Evolutionary conservation across 37 sponge, comb jelly and placozoan species (phyloP), one percentile per base, ranked within the genome.

Genomic region (Aphrocallistes beatrix): DNA sequence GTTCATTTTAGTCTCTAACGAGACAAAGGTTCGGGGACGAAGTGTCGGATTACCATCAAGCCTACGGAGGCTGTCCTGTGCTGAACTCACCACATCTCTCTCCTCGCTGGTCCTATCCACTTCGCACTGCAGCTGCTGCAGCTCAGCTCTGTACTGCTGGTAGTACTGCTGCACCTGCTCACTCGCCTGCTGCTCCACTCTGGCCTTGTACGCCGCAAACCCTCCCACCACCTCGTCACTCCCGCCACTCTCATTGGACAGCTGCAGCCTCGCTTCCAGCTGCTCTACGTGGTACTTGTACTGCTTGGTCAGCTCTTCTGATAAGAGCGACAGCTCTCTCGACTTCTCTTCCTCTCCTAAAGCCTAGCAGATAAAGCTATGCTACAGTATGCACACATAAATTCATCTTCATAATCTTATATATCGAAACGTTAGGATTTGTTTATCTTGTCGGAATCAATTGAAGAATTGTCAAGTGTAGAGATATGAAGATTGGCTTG

Each of bases 251-350:
- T 60, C 75, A 3, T 6, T 60, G 34, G 21, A 21, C 75, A 60
- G 75, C 75, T 60, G 75, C n/a, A 60, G 75, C 34, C 21, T 60
- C 32, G 10, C 28, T 13, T 60, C 75, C 34, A 60, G 34, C 75
- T 60, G 75, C 75, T 60, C 75, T 60, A 60, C n/a, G 75, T 60
- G 75, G 75, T 13, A 60, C 75, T 60, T 60, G 75, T 60, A 60
- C 28, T 60, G 75, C 75, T 60, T 60, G n/a, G 75, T 60, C 3
- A 60, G 75, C 34, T 60, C 75, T 30, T 60, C 75, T 60, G 75
- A 60, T 3, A 60, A 30, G 32, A 60, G 75, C 3, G 75, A 60
- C 75, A 60, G 34, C 75, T 60, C 75, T 28, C 75, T 19, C 6
- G 75, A 60, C 75, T 60, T 60, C 17, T 60, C 75, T 30, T 60